A percentile compares a stretch with the other conserved stretches of the same genome.
Evolutionary conservation across 2,797 vertebrate genomes (phyloP).

Genomic region (Peromyscus attwateri): DNA sequence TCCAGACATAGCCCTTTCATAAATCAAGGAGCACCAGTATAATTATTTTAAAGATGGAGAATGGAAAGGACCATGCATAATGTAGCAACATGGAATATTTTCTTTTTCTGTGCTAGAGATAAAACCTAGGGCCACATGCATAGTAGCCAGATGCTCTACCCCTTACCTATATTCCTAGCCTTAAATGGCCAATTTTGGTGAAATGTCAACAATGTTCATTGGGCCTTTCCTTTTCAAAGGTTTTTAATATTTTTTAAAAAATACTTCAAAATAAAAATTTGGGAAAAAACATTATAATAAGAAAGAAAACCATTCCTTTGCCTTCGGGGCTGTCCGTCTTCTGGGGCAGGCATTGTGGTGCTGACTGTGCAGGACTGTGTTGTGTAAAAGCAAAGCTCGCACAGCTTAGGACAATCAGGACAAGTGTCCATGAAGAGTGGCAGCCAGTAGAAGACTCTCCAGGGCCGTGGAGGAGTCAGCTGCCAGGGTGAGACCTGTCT

Average conservation of each 20-base stretch:
- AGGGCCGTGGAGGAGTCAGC: neutral
- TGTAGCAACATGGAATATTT: neutral
- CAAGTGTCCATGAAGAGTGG: neutral
- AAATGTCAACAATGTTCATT: neutral
- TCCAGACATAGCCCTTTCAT: neutral
- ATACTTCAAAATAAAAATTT: neutral
- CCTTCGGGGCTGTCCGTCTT: neutral
- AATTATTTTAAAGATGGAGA: neutral
- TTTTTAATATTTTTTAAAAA: constrained; percentile 3
- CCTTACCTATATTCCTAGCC: neutral
- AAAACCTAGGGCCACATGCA: neutral
- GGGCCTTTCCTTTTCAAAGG: neutral
- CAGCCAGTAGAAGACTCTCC: neutral
- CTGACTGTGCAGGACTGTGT: neutral
- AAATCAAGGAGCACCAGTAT: neutral
- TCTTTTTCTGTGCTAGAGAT: neutral
- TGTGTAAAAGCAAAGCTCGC: rapidly evolving
- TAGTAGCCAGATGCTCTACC: neutral
- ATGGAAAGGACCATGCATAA: neutral
- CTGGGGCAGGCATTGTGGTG: neutral
- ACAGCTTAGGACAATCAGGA: neutral
- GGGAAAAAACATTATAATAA: neutral
- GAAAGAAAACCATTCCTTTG: neutral
- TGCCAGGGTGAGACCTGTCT: neutral
- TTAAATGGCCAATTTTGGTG: neutral